Conservation (phyloP, 2,888 invertebrate genomes). For the Eupithecia dodoneata region DNA sequence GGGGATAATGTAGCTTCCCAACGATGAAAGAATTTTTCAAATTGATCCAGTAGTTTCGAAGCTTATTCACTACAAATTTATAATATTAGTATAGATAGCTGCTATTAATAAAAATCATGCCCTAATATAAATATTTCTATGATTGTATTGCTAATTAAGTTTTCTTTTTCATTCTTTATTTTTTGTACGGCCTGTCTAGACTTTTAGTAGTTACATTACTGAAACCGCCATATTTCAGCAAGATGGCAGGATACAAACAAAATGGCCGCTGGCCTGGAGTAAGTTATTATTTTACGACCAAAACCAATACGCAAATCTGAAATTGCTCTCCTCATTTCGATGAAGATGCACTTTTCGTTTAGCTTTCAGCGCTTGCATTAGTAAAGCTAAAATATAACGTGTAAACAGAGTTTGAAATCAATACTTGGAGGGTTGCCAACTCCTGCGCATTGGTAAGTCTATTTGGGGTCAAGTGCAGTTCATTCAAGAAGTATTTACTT, state of each 20-base stretch:
- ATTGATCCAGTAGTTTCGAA: too few relatives aligned
- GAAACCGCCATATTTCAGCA: not conserved
- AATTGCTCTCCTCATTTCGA: conserved; percentile 2
- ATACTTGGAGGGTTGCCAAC: conserved; percentile 23
- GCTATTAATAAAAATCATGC: too few relatives aligned
- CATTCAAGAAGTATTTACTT: conserved; percentile 1
- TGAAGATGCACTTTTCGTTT: conserved; percentile 6
- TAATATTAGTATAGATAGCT: too few relatives aligned
- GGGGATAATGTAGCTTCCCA: too few relatives aligned
- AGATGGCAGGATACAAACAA: conserved; percentile 1
- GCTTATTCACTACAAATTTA: too few relatives aligned
- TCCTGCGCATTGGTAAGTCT: conserved; percentile 7
- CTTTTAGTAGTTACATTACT: not conserved
- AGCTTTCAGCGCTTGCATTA: not conserved
- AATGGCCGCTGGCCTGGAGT: not conserved
- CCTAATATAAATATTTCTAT: too few relatives aligned
- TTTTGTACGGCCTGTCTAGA: not conserved
- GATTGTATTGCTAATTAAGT: not conserved
- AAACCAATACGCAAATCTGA: not conserved
- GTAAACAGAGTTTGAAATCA: conserved; percentile 19
- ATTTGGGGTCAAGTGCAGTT: conserved; percentile 21
- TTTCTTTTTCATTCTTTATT: not conserved
- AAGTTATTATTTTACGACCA: not conserved
- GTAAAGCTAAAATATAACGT: conserved; percentile 5
- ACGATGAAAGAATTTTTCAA: too few relatives aligned